Conservation (phyloP, 2,888 invertebrate genomes). For the Smittia sp. region DNA sequence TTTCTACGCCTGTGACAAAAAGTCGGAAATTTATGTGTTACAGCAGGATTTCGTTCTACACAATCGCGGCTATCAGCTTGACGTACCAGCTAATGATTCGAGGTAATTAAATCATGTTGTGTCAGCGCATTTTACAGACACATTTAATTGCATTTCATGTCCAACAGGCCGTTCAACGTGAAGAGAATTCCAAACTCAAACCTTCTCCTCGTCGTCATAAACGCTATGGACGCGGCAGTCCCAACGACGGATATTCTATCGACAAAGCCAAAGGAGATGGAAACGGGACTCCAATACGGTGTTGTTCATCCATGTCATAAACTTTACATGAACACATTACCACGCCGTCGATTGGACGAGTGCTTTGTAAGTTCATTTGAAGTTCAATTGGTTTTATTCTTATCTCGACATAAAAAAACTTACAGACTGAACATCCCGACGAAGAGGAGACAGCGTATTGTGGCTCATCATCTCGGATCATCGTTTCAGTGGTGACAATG, state of each 20-base stretch:
- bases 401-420: background rate
- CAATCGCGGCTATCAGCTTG: slow-evolving; percentile 50
- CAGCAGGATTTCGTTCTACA: slow-evolving; percentile 59
- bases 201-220: slow-evolving; percentile 71
- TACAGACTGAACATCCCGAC: slow-evolving; percentile 30
- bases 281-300: slow-evolving; percentile 47
- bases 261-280: slow-evolving; percentile 15
- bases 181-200: slow-evolving; percentile 75
- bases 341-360: slow-evolving; percentile 66
- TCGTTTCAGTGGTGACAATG: background rate
- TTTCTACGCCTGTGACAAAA: slow-evolving; percentile 69
- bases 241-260: background rate
- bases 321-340: slow-evolving; percentile 65
- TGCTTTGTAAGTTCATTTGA: slow-evolving; percentile 57
- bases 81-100: slow-evolving; percentile 53
- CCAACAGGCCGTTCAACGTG: slow-evolving; percentile 62
- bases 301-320: slow-evolving; percentile 70
- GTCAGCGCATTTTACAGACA: background rate
- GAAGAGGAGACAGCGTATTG: slow-evolving; percentile 36
- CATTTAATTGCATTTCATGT: slow-evolving; percentile 7
- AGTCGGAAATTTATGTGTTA: slow-evolving; percentile 66
- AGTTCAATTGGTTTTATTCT: background rate
- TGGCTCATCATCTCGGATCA: slow-evolving; percentile 18
- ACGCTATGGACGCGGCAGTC: slow-evolving; percentile 50
- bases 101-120: slow-evolving; percentile 10